Base-by-base conservation (phyloP, 2,888 invertebrate species). In the Ichneumoninae sp. region DNA sequence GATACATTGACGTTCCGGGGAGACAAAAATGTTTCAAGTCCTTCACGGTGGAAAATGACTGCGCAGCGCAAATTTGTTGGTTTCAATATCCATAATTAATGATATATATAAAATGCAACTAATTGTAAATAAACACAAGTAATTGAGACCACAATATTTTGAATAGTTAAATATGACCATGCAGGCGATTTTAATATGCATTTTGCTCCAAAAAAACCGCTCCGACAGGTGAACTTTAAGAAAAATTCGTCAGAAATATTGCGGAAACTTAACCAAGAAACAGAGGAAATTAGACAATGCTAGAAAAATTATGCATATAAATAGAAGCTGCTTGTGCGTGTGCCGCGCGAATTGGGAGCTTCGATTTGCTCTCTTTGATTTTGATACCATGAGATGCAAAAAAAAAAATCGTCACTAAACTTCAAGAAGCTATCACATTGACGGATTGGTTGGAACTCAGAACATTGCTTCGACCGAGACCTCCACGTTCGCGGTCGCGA, bases 341-440 rank as follows among this genome's bases (percentile, higher is more conserved):
- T 26, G 69, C 30, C 13, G 33, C 22, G 47, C 65, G 52, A 47
- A 76, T 75, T 71, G 47, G 47, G 30, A 63, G 63, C 44, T 74
- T 63, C 73, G 47, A 74, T 63, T 44, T 47, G 30, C 47, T 74
- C 19, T 30, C 47, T 74, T 74, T 74, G 63, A 74, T 74, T 63
- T 63, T 47, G n/a, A 5, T 26, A 16, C 57, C 8, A 26, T 60
- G 60, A 22, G 22, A 57, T 2, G 54, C 19, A 19, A 33, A 40
- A 44, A 4, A 4, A 10, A 44, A 44, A 44, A 44, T 3, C 13
- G 1, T 13, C 0, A 44, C 44, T 3, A 44, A 52, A 36, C 52
- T 70, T 3, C 0, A 22, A 44, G 16, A 68, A 70, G 22, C 19
- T n/a, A n/a, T n/a, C 52, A 33, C 19, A 33, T 36, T 54, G 19